Base-by-base conservation (phyloP, 2,888 invertebrate species). In the Lepidonotus clava region DNA sequence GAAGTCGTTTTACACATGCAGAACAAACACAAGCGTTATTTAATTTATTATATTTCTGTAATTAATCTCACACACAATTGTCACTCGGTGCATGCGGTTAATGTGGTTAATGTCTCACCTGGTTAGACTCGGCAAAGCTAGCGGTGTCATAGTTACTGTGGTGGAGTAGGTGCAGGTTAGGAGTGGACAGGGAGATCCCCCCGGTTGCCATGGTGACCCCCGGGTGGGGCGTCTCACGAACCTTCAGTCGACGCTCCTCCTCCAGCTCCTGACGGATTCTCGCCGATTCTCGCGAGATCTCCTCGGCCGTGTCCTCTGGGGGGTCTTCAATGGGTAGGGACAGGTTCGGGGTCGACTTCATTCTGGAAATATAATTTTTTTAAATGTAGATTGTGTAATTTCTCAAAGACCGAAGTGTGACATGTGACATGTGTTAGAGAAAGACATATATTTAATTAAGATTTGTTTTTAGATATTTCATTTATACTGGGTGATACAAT, bases 181-280 rank as follows among this genome's bases (percentile, higher is more conserved):
- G 80, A 14, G 80, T 80, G 28, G 80, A 80, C 32, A 46, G 6
- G 1, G 80, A 80, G 80, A 80, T 80, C n/a, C 46, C 46, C n/a
- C 28, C 5, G 18, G 28, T 14, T 8, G 46, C n/a, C 34, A 32
- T 32, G 11, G 32, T 21, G 41, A 18, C n/a, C 61, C 71, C 40
- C 41, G 84, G 24, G 18, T 21, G 40, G n/a, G 28, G 5, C 61
- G 18, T 14, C 18, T 36, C 36, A 41, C 51, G n/a, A 32, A 38
- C 80, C 61, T 77, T 66, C 66, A 83, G 53, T 11, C 91, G 87
- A 36, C 93, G 66, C 87, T 92, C 92, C 67, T 88, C 87, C 56
- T 92, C 92, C 89, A 92, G 90, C 89, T 93, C 92, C 32, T 89
- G 88, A 34, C 91, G 90, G 36, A 92, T 92, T 53, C 90, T 88